Evolutionary conservation across 2,113 vertebrate genomes (phyloP).

Genomic region (Chaetorhynchus papuensis): DNA sequence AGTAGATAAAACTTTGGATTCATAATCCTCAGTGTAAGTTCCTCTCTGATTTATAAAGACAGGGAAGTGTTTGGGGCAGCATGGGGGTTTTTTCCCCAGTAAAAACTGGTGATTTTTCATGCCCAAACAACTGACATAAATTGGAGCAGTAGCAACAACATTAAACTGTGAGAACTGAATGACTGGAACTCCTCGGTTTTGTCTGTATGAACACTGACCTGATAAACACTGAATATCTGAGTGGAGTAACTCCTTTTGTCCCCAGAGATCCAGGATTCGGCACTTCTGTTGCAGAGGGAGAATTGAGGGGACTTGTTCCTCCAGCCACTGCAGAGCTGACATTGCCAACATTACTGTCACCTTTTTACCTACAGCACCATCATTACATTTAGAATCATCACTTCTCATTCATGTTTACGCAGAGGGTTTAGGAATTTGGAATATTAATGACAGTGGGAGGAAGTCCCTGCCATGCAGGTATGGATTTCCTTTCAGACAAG

Average conservation of each 20-base stretch:
- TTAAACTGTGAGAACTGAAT: neutral
- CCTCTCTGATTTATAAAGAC: neutral
- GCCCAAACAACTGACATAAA: neutral
- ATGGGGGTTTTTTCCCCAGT: rapidly evolving
- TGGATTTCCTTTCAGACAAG: neutral
- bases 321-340: neutral
- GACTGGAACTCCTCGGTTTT: neutral
- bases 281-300: neutral
- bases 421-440: neutral
- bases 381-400: neutral
- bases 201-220: neutral
- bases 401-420: neutral
- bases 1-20: neutral
- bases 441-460: neutral
- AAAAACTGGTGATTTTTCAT: neutral
- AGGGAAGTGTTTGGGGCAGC: neutral
- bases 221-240: neutral
- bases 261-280: neutral
- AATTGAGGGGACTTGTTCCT: neutral
- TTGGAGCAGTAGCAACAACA: neutral
- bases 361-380: neutral
- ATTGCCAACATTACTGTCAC: neutral
- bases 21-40: neutral
- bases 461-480: neutral
- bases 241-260: neutral